phyloP scores from a whole-genome alignment of 1,140 invertebrate species.

The Zaprionus taronus region DNA sequence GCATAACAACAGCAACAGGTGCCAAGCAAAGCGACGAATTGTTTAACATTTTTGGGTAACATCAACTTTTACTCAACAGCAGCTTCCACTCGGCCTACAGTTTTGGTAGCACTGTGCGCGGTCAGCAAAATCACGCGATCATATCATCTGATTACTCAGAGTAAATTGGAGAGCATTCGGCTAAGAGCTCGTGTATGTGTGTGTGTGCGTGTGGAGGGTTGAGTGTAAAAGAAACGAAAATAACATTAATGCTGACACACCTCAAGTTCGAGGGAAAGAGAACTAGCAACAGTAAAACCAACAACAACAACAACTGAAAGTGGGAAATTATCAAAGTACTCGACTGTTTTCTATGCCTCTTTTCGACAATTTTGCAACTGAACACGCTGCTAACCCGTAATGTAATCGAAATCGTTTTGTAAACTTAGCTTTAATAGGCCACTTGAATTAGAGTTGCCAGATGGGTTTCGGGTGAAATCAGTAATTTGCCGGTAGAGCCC shows the following conservation, averaged over 20 bases:
- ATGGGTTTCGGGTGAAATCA: too few species aligned
- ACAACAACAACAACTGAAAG: constrained; percentile 18
- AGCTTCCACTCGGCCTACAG: constrained; percentile 36
- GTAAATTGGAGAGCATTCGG: constrained; percentile 59
- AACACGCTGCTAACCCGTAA: neutral
- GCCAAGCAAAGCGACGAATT: constrained; percentile 9
- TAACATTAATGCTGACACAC: constrained; percentile 42
- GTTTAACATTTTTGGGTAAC: neutral
- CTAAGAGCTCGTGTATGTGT: constrained; percentile 8
- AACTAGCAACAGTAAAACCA: constrained; percentile 2
- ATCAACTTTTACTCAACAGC: constrained; percentile 4
- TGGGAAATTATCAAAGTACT: constrained; percentile 6
- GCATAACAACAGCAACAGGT: constrained; percentile 1
- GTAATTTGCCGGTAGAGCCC: too few species aligned
- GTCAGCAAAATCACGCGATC: constrained; percentile 70
- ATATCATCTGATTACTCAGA: constrained; percentile 71
- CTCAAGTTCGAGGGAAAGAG: constrained; percentile 17
- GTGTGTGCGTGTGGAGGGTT: constrained; percentile 10
- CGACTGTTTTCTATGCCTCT: neutral
- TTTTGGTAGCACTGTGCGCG: constrained; percentile 30
- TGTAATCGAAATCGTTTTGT: constrained; percentile 4
- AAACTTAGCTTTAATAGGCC: constrained; percentile 2
- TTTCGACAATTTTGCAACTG: constrained; percentile 4
- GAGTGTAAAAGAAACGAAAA: constrained; percentile 34
- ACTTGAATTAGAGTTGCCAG: neutral